Evolutionary conservation across 2,888 invertebrate genomes (phyloP), one percentile per base, ranked within the genome.

Genomic region (Lithosia quadra): DNA sequence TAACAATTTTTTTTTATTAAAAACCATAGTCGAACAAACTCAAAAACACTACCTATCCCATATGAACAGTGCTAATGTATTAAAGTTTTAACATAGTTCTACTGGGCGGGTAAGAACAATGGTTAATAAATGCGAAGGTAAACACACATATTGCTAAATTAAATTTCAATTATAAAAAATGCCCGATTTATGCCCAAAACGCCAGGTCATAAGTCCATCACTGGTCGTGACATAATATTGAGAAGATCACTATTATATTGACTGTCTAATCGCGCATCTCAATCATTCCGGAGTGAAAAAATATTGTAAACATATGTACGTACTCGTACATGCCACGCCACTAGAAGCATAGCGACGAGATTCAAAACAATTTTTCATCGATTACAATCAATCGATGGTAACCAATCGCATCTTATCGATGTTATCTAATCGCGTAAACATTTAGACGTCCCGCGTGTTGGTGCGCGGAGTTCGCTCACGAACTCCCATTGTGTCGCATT

Each of bases 381-480:
- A 79, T 82, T 84, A 78, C 80, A 84, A 85, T 89, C 85, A 79
- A 86, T 84, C 73, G 84, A 86, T 85, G 77, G 82, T 84, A 80
- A 81, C 79, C 87, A 84, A 86, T 86, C 82, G 87, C 73, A 69
- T 84, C 83, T 83, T 84, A 87, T 87, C 85, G 88, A 88, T 88
- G 83, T 79, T 84, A 87, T 90, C 90, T 86, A 84, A 86, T 85
- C 89, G 89, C 89, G 90, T 92, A 92, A 92, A 92, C 91, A 92
- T 92, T 92, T 90, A 87, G 91, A 92, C 89, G 86, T 84, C 75
- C 81, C 79, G 84, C 81, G 84, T 79, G 85, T 80, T 69, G 78
- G 77, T 68, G 80, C 76, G 73, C 79, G 73, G 62, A 76, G 79
- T 79, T 72, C 69, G 79, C 79, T 85, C 90, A 90, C 91, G 91